These are phyloP conservation scores for Melanotaenia duboulayi DNA, from an alignment of 2,113 vertebrate genomes.

Conservation along the genomic window DNA sequence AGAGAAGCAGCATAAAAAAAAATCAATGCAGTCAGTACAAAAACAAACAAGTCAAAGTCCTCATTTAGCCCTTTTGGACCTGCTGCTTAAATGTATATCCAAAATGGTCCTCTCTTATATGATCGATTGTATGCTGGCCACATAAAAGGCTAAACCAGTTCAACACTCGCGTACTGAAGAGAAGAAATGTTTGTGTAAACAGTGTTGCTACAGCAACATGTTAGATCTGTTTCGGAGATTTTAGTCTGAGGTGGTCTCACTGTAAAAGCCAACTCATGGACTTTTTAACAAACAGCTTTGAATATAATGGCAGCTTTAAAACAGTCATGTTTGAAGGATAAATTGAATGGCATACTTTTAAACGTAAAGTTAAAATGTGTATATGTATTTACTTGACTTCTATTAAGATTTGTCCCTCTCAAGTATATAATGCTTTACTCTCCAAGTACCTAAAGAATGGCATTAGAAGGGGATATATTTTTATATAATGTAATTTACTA, in stretches of 20 bases:
- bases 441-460: neutral
- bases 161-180: no score
- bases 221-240: neutral
- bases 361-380: neutral
- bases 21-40: slow-evolving; percentile 1
- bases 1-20: neutral
- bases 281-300: no score
- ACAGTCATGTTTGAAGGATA: neutral
- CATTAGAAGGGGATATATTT: neutral
- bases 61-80: neutral
- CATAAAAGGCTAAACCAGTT: no score
- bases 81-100: neutral
- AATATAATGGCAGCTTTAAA: neutral
- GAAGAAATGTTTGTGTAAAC: no score
- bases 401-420: neutral
- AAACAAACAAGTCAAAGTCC: slow-evolving; percentile 5
- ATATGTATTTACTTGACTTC: neutral
- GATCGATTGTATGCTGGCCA: neutral
- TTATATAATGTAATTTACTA: neutral
- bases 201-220: neutral
- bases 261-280: neutral
- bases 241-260: neutral
- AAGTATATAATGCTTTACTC: neutral
- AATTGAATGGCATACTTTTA: neutral
- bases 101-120: neutral